Evolutionary conservation across 2,797 vertebrate species (phyloP).

Genomic region (Danio kyathit): DNA sequence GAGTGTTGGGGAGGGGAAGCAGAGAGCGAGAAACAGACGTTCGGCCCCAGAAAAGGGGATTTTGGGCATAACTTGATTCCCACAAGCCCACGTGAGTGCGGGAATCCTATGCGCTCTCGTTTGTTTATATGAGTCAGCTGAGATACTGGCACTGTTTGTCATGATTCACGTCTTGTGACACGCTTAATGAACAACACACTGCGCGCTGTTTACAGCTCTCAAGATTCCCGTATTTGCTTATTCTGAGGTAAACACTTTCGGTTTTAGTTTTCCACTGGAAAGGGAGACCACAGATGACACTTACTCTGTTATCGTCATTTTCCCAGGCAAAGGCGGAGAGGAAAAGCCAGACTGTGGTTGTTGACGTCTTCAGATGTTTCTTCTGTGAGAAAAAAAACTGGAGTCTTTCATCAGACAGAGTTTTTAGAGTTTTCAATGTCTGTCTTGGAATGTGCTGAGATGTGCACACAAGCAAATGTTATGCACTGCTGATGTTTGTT

Average conservation of each 20-base stretch:
- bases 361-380: background rate
- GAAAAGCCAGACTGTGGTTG: background rate
- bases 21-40: conserved; percentile 62
- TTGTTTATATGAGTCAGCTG: conserved; percentile 47
- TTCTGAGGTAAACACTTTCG: conserved; percentile 4
- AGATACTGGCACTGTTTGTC: conserved; percentile 22
- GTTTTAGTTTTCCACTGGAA: background rate
- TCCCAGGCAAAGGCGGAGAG: background rate
- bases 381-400: background rate
- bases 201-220: background rate
- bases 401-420: too few relatives aligned
- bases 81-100: conserved; percentile 26
- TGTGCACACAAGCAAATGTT: background rate
- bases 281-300: background rate
- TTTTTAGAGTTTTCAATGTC: background rate
- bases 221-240: background rate
- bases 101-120: conserved; percentile 44
- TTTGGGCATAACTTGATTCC: conserved; percentile 56
- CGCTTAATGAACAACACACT: conserved; percentile 4
- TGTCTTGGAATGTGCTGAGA: background rate
- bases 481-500: background rate
- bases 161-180: conserved; percentile 37
- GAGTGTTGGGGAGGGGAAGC: conserved; percentile 64
- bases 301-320: background rate
- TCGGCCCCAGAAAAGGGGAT: conserved; percentile 45